Evolutionary conservation across 2,888 invertebrate species (phyloP), one percentile per base, ranked within the genome.

Genomic region (Tanytarsus gracilentus): DNA sequence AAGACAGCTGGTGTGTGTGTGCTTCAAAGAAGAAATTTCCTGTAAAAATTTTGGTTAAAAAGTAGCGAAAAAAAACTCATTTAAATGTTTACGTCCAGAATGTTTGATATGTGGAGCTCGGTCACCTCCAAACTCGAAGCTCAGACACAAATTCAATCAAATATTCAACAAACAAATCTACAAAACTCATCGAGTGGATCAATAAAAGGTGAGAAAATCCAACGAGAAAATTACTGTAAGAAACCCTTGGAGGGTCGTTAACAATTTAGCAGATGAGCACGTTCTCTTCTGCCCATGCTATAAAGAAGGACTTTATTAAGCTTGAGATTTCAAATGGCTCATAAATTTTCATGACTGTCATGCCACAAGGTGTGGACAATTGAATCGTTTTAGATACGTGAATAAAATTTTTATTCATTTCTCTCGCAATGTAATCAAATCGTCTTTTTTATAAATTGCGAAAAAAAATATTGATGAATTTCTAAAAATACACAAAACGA

Each of bases 91-190:
- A 74, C 74, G 69, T 72, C 73, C 71, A 72, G 74, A 68, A 74
- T 74, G 74, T 74, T 74, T 72, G 74, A 74, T 69, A 74, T 74
- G 74, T 74, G 74, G 74, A 74, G 72, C 69, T 74, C 72, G 68
- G 74, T 74, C 66, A 74, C 74, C 68, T 73, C 73, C 67, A 74
- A 74, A 70, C 68, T 74, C 69, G 74, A 74, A 71, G 73, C 73
- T 65, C 74, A 72, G 67, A 73, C 71, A 65, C 68, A 74, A 67
- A 71, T 74, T 67, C 74, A 74, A 68, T 72, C 72, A 65, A 74
- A 74, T 69, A 73, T 74, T 66, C 74, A 74, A 68, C 71, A 74
- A 64, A 61, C 59, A 36, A 71, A 71, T 62, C 72, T 63, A 56
- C 64, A 65, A 70, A 68, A 73, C 70, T 73, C 73, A 65, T 74